Evolutionary conservation across 2,888 invertebrate species (phyloP).

Genomic region (Blomia tropicalis): DNA sequence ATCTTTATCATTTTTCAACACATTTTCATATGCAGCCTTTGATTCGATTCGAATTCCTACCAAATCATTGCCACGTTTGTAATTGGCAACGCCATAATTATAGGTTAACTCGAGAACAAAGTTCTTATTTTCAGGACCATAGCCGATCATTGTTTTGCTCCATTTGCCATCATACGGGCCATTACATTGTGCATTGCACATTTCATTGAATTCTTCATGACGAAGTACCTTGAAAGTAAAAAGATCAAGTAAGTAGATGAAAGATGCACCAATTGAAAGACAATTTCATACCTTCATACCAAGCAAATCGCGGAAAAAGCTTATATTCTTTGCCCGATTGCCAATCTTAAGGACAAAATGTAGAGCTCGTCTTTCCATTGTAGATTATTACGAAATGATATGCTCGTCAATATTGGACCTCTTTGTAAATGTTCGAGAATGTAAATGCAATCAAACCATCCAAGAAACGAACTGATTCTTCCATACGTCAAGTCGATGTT

Average conservation of each 20-base stretch:
- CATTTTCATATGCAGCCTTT: constrained; percentile 7
- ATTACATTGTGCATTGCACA: constrained; percentile 92
- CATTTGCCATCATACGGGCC: constrained; percentile 47
- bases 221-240: constrained; percentile 52
- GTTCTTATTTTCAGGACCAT: constrained; percentile 81
- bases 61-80: constrained; percentile 82
- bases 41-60: constrained; percentile 29
- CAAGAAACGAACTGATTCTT: too few species aligned
- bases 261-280: too few species aligned
- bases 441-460: too few species aligned
- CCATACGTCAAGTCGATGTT: too few species aligned
- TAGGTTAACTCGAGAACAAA: constrained; percentile 94
- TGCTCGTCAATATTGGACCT: too few species aligned
- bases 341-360: constrained; percentile 95
- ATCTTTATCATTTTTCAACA: constrained; percentile 19
- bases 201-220: constrained; percentile 92
- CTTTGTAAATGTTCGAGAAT: too few species aligned
- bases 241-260: not conserved
- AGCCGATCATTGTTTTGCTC: constrained; percentile 99
- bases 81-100: constrained; percentile 78
- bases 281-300: constrained; percentile 70
- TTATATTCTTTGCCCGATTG: constrained; percentile 62
- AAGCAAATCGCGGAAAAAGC: constrained; percentile 73
- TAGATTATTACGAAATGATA: too few species aligned
- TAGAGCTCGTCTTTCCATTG: constrained; percentile 68